Evolutionary conservation across 2,113 vertebrate species (phyloP).

Genomic region (Pipa parva): DNA sequence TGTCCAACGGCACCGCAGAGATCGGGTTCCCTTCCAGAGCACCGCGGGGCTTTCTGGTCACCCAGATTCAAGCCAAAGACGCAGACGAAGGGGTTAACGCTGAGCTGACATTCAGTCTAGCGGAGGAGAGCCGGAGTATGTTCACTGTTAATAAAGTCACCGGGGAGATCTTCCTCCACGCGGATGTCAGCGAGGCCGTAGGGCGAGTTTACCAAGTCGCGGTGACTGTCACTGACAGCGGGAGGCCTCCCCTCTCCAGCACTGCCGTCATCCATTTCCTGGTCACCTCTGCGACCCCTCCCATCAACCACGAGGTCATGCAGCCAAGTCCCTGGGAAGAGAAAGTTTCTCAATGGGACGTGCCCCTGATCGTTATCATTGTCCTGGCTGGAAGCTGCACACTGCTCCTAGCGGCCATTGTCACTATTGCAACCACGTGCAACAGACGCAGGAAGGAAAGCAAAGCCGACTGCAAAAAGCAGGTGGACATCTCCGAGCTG

Average conservation of each 20-base stretch:
- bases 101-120: constrained; percentile 78
- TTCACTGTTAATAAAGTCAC: constrained; percentile 80
- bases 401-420: constrained; percentile 84
- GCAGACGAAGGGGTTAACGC: constrained; percentile 83
- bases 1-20: constrained; percentile 82
- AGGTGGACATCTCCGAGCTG: constrained; percentile 66
- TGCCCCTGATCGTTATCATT: constrained; percentile 84
- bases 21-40: constrained; percentile 80
- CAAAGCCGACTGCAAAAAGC: constrained; percentile 50
- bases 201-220: constrained; percentile 72
- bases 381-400: constrained; percentile 89
- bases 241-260: constrained; percentile 76
- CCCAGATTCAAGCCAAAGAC: constrained; percentile 82
- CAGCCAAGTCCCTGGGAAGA: constrained; percentile 60
- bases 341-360: constrained; percentile 78
- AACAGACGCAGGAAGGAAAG: constrained; percentile 77
- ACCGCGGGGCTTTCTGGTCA: constrained; percentile 73
- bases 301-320: constrained; percentile 63
- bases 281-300: constrained; percentile 67
- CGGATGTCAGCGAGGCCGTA: constrained; percentile 77
- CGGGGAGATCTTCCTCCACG: constrained; percentile 77
- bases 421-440: constrained; percentile 90
- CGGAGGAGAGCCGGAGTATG: constrained; percentile 67
- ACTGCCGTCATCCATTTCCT: constrained; percentile 78
- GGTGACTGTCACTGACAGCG: constrained; percentile 76